Evolutionary conservation across 1,140 invertebrate genomes (phyloP).

Genomic region (Piezodorus guildinii): DNA sequence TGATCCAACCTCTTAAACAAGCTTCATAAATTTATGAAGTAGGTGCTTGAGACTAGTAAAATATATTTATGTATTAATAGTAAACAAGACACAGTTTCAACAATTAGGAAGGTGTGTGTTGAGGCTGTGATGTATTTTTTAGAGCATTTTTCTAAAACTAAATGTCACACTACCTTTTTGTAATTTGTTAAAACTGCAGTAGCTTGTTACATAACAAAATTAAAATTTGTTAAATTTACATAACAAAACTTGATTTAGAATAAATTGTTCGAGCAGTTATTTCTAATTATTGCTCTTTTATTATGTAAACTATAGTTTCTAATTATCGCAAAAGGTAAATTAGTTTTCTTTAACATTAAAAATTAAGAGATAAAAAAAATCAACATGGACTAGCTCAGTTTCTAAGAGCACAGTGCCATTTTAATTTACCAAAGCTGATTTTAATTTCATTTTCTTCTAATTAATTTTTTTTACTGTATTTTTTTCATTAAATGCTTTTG

Average conservation of each 20-base stretch:
- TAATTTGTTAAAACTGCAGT: slow-evolving; percentile 20
- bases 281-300: neutral
- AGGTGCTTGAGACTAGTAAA: no score
- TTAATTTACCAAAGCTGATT: slow-evolving; percentile 7
- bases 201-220: slow-evolving; percentile 12
- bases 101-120: slow-evolving; percentile 19
- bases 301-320: neutral
- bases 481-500: no score
- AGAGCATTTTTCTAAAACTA: slow-evolving; percentile 18
- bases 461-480: no score
- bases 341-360: no score
- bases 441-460: no score
- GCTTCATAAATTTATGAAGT: no score
- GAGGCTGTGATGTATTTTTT: slow-evolving; percentile 21
- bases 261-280: neutral
- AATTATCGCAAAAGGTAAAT: no score
- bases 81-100: slow-evolving; percentile 20
- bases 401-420: slow-evolving; percentile 7
- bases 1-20: no score
- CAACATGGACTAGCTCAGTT: no score
- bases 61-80: slow-evolving; percentile 1
- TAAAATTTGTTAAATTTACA: no score
- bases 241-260: no score
- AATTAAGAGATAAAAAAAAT: no score
- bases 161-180: slow-evolving; percentile 19